Evolutionary conservation across 2,888 invertebrate genomes (phyloP).

Genomic region (Leptinotarsa rubiginosa): DNA sequence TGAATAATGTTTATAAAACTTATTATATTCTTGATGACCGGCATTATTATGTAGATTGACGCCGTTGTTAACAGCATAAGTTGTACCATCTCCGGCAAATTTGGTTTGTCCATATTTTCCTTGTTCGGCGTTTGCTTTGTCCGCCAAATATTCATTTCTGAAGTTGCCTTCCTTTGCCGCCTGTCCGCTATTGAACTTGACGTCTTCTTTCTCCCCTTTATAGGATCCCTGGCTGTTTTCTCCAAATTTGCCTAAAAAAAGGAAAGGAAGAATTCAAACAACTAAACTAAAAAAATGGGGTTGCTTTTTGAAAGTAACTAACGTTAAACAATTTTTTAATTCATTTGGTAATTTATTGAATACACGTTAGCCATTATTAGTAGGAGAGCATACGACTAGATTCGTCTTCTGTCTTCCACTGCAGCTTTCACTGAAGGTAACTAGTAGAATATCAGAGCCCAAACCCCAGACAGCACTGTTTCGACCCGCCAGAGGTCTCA

Average conservation of each 20-base stretch:
- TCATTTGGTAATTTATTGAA: no score
- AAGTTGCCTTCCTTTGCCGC: conserved; percentile 72
- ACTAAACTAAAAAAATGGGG: background rate
- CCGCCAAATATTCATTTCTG: conserved; percentile 57
- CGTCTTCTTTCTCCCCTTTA: conserved; percentile 71
- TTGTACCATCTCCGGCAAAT: conserved; percentile 70
- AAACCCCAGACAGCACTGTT: no score
- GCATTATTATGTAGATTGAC: conserved; percentile 72
- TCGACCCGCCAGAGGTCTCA: no score
- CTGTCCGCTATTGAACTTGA: conserved; percentile 70
- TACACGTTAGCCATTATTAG: no score
- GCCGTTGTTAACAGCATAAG: conserved; percentile 72
- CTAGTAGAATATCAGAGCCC: no score
- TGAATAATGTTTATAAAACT: conserved; percentile 69
- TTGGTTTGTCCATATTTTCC: conserved; percentile 72
- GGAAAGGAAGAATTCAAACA: background rate
- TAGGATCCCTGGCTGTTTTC: conserved; percentile 20
- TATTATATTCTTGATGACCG: conserved; percentile 72
- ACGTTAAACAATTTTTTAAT: no score
- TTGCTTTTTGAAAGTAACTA: no score
- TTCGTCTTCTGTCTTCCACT: no score
- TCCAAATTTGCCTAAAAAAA: conserved; percentile 30
- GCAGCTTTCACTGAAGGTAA: no score
- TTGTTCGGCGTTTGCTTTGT: conserved; percentile 71
- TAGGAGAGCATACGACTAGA: no score